Evolutionary conservation across 1,140 invertebrate species (phyloP), one percentile per base, ranked within the genome.

Genomic region (Chrysomallon squamiferum): DNA sequence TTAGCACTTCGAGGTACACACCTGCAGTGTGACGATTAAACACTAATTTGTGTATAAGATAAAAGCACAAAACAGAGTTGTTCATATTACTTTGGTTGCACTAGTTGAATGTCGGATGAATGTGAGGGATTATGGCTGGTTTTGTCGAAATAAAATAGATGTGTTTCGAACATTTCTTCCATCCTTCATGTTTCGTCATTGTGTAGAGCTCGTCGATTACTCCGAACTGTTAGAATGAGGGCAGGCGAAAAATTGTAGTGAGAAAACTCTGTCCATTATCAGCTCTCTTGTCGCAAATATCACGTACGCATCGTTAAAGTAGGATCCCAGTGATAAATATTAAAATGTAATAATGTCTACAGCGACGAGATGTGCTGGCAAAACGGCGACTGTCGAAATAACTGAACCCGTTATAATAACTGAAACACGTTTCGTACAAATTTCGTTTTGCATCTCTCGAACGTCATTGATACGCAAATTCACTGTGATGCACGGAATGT

Each of bases 251-350:
- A 59, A 29, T 69, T 74, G 38, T 77, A 80, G 11, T 73, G 43
- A 61, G 63, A 66, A 22, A 77, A 72, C 43, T 82, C 80, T 6
- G 80, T 69, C 80, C 80, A 82, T 7, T 75, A 75, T 68, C 73
- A 79, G 25, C n/a, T 72, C 45, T 20, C 25, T 62, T 49, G 25
- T 47, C 47, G 3, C 64, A n/a, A 38, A 76, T 73, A 3, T 6
- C 11, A 30, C n/a, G 11, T 29, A 20, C 2, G 3, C 13, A 15
- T 29, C 15, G 13, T 5, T 20, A 20, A 30, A n/a, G n/a, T 57
- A 30, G 11, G 25, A 18, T 27, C 54, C 4, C 20, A 20, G 3
- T 25, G 29, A 27, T 30, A 13, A 20, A 15, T 11, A 25, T 30
- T n/a, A n/a, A n/a, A n/a, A 18, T 30, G 29, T 27, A 27, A 30